Percentiles rank a stretch among this genome's conserved stretches.
Conservation (phyloP, 2,113 vertebrate genomes). For the Dinomys branickii region DNA sequence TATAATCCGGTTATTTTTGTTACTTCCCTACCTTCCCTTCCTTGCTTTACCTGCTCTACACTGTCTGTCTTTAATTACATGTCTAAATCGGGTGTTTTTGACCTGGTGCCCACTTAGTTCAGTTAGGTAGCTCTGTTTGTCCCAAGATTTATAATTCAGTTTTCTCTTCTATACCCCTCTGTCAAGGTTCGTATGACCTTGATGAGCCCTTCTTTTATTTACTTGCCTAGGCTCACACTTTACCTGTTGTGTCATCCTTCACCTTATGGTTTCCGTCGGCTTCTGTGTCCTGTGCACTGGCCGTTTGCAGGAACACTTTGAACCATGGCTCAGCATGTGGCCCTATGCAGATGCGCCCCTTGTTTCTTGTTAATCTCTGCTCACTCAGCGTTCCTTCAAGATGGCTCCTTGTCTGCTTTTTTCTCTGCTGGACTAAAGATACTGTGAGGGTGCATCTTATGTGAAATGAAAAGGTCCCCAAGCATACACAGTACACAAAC, state of each 20-base stretch:
- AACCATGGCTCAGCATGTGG: background rate
- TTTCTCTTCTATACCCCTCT: background rate
- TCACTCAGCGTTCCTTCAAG: background rate
- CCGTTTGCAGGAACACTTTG: slow-evolving; percentile 7
- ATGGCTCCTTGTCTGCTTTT: background rate
- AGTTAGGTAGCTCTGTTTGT: slow-evolving; percentile 13
- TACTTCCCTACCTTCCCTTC: background rate
- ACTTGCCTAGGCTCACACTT: background rate
- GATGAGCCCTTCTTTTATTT: slow-evolving; percentile 56
- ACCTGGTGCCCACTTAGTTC: slow-evolving; percentile 13
- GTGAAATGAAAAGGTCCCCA: background rate
- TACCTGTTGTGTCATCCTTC: background rate
- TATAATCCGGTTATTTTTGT: background rate
- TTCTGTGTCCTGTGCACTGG: slow-evolving; percentile 18
- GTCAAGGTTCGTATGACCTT: slow-evolving; percentile 49
- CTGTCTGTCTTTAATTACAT: slow-evolving; percentile 45
- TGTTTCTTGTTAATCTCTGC: background rate
- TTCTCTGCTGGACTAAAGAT: slow-evolving; percentile 36
- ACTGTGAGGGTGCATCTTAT: background rate
- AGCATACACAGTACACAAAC: slow-evolving; percentile 28
- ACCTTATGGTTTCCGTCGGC: slow-evolving; percentile 26
- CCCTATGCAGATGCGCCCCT: background rate
- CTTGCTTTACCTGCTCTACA: background rate
- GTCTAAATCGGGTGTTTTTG: background rate
- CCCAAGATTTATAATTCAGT: slow-evolving; percentile 48